Base-by-base conservation (phyloP, 1,140 invertebrate species). In the Cecropterus lyciades region DNA sequence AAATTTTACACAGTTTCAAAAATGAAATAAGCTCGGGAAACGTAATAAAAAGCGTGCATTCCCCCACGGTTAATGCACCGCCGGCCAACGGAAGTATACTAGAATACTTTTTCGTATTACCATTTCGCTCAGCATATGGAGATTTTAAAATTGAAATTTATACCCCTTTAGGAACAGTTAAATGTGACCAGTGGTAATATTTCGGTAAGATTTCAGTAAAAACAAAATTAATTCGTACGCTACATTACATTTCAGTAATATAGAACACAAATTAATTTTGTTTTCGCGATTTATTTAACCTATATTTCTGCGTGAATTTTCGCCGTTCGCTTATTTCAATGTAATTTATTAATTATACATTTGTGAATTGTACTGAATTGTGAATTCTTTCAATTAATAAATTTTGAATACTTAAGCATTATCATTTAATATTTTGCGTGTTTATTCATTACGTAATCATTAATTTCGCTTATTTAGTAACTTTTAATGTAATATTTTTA, bases 111-210 rank as follows among this genome's bases (percentile, higher is more conserved):
- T 71, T 68, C 53, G 48, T 55, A 55, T 59, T 65, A 53, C 59
- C 46, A 71, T 62, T 45, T 56, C 51, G 65, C 37, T 27, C 46
- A 45, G 67, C 72, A 67, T 65, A 68, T 56, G 56, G 65, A 73
- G 72, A 79, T 76, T 76, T 74, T 70, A 69, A 79, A 79, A 79
- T 79, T 79, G 77, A 74, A 79, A 79, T 79, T 76, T 79, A 79
- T 76, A 65, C 67, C 70, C 77, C 71, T 70, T 52, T 57, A 66
- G 73, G 77, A 69, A 65, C 71, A 69, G 67, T 79, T 76, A 70
- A 69, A 73, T 73, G 73, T 72, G 63, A 67, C 65, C 68, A 68
- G 51, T 33, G 51, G 62, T 56, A 42, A 30, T 24, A 48, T 60
- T 60, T 15, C 27, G 42, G 72, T 73, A 65, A 70, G 24, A 46